Conservation (phyloP, 2,888 invertebrate genomes). For the Meteorus colon region DNA sequence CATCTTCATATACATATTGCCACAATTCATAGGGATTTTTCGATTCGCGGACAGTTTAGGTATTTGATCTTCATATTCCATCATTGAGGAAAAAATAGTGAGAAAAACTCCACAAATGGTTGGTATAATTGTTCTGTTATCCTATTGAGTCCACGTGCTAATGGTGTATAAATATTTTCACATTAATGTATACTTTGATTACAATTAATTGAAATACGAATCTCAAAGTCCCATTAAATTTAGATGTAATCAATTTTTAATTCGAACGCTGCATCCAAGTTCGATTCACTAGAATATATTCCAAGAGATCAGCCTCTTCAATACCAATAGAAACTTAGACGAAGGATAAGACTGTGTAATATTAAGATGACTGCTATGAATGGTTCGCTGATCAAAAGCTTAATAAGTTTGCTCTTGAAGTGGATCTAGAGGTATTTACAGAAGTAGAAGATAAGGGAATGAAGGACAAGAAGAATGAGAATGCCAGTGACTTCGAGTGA, state of each 20-base stretch:
- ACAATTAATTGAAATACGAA: too few species aligned
- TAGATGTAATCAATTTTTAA: not conserved
- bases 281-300: not conserved
- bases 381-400: conserved; percentile 37
- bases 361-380: conserved; percentile 32
- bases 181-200: too few species aligned
- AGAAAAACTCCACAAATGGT: too few species aligned
- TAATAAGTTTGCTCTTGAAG: conserved; percentile 20
- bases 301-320: not conserved
- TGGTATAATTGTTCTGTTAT: too few species aligned
- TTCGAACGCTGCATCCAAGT: not conserved
- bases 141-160: too few species aligned
- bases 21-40: not conserved
- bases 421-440: not conserved
- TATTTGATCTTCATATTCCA: not conserved
- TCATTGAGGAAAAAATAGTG: not conserved
- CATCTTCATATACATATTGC: not conserved
- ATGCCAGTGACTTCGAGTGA: not conserved
- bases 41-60: not conserved
- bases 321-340: not conserved
- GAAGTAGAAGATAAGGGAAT: not conserved
- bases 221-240: too few species aligned
- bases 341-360: conserved; percentile 30
- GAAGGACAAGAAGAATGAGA: not conserved
- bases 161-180: too few species aligned